phyloP scores from a whole-genome alignment of 2,113 vertebrate genomes.

The Leptosomus discolor region DNA sequence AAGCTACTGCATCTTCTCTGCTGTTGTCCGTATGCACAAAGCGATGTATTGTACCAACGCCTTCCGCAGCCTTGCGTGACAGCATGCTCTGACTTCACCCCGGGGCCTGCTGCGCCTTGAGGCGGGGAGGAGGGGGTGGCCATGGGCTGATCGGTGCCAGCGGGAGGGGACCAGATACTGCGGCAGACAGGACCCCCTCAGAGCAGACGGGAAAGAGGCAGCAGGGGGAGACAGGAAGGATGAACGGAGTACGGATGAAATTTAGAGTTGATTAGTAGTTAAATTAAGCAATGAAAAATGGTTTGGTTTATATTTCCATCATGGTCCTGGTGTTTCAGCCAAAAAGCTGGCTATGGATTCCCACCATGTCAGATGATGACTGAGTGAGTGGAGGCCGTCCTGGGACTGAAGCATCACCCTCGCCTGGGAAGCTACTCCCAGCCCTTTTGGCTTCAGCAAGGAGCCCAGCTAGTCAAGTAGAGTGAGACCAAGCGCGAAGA shows the following conservation, averaged over 20 bases:
- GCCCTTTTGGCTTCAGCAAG: neutral
- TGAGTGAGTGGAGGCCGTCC: neutral
- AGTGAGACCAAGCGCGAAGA: neutral
- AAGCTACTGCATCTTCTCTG: neutral
- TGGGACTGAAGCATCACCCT: neutral
- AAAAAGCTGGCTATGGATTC: neutral
- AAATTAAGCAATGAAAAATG: neutral
- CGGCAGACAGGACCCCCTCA: neutral
- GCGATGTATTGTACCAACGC: neutral
- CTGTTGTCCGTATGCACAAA: neutral
- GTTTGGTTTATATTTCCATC: neutral
- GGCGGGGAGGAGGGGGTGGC: neutral
- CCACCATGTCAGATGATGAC: neutral
- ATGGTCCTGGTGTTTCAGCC: neutral
- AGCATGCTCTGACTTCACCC: neutral
- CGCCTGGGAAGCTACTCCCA: neutral
- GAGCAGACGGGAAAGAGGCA: neutral
- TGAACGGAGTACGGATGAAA: neutral
- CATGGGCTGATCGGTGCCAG: neutral
- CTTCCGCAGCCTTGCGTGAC: neutral
- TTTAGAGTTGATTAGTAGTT: neutral
- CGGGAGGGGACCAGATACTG: neutral
- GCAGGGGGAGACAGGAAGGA: neutral
- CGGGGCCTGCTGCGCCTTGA: fast-evolving
- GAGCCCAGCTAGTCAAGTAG: neutral